Evolutionary conservation across 2,888 invertebrate species (phyloP).

Genomic region (Myopa testacea): DNA sequence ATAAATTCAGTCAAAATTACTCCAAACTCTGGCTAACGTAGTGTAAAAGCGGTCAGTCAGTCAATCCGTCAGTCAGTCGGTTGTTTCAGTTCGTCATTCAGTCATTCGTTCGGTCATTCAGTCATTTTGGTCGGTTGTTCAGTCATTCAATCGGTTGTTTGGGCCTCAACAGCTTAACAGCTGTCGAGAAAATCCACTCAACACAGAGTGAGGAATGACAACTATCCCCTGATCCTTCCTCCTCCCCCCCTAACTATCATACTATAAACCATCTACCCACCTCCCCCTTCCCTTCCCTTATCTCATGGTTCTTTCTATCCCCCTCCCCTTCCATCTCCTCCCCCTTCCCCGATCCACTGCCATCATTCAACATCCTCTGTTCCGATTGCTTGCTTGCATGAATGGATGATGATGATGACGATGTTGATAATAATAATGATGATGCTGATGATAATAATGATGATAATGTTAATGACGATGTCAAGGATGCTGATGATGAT

Average conservation of each 20-base stretch:
- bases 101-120: neutral
- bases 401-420: neutral
- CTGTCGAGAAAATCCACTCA: too few relatives aligned
- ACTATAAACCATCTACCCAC: neutral
- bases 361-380: neutral
- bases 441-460: neutral
- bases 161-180: too few relatives aligned
- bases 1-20: constrained; percentile 34
- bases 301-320: too few relatives aligned
- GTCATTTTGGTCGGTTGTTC: neutral
- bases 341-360: too few relatives aligned
- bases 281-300: too few relatives aligned
- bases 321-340: neutral
- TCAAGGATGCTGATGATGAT: neutral
- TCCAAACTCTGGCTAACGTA: neutral
- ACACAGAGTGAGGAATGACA: too few relatives aligned
- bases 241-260: neutral
- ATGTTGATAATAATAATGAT: neutral
- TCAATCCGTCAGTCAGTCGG: neutral
- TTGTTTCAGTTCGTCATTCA: neutral
- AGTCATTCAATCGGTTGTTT: too few relatives aligned
- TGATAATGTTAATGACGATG: neutral
- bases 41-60: neutral
- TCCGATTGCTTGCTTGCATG: neutral
- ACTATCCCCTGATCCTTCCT: too few relatives aligned